Conservation (phyloP, 2,113 vertebrate species). For the Copsychus sechellarum region DNA sequence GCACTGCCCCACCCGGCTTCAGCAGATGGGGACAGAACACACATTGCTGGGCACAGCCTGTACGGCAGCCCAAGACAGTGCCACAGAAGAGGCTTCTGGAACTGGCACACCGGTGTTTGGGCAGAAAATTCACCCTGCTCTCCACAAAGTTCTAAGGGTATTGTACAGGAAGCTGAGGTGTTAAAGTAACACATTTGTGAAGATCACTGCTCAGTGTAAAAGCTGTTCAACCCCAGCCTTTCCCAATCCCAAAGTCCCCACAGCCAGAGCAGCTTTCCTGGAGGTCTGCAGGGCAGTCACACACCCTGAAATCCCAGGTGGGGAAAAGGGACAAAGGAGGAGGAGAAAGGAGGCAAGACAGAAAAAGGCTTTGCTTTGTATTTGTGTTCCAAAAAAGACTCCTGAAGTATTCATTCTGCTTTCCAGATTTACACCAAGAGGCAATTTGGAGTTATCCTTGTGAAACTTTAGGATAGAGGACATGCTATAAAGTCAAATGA, state of each 20-base stretch:
- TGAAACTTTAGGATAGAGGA: background rate
- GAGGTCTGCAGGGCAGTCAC: background rate
- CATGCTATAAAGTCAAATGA: background rate
- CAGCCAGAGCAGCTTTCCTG: background rate
- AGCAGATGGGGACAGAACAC: no score
- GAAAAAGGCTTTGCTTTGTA: background rate
- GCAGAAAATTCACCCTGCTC: background rate
- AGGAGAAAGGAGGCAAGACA: background rate
- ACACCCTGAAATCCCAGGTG: background rate
- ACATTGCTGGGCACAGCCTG: no score
- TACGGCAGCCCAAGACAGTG: no score
- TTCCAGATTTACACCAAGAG: background rate
- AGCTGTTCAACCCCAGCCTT: background rate
- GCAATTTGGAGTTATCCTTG: background rate
- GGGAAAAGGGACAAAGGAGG: background rate
- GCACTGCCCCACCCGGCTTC: no score
- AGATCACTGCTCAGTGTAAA: background rate
- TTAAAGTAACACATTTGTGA: background rate
- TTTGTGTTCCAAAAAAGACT: background rate
- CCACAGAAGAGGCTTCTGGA: background rate
- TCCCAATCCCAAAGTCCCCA: accelerated
- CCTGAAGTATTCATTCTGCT: background rate
- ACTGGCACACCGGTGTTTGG: background rate
- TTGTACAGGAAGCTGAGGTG: accelerated
- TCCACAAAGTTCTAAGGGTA: background rate